Conservation (phyloP, 1,140 invertebrate genomes). For the Listronotus oregonensis region DNA sequence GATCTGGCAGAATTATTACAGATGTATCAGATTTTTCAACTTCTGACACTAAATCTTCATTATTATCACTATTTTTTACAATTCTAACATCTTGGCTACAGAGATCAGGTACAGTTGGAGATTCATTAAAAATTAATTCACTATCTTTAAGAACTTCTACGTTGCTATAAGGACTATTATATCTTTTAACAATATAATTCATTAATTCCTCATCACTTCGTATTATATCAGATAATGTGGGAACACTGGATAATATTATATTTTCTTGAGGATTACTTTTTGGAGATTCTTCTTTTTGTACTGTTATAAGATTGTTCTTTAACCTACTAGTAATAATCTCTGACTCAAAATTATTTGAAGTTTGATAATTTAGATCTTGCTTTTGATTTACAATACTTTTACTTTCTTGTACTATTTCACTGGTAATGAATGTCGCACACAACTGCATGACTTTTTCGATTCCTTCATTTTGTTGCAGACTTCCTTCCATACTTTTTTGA, state of each 20-base stretch:
- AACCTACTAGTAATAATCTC: conserved; percentile 1
- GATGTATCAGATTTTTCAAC: neutral
- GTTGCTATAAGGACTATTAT: conserved; percentile 1
- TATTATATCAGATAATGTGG: conserved; percentile 38
- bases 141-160: conserved; percentile 18
- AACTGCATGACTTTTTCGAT: neutral
- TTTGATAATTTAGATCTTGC: neutral
- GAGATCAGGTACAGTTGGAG: conserved; percentile 34
- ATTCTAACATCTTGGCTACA: conserved; percentile 16
- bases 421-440: neutral
- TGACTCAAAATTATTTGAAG: neutral
- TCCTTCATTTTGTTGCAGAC: neutral
- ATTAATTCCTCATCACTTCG: conserved; percentile 28
- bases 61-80: conserved; percentile 25
- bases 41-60: conserved; percentile 6
- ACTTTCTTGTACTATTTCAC: conserved; percentile 1
- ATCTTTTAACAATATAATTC: conserved; percentile 7
- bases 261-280: neutral
- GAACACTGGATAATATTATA: conserved; percentile 12
- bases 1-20: neutral
- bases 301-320: neutral
- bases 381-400: conserved; percentile 5
- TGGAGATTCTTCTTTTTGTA: conserved; percentile 5
- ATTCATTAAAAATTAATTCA: conserved; percentile 25
- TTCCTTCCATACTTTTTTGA: neutral